phyloP scores from a whole-genome alignment of 2,888 invertebrate species.

The Lepidocyrtoides sp. region DNA sequence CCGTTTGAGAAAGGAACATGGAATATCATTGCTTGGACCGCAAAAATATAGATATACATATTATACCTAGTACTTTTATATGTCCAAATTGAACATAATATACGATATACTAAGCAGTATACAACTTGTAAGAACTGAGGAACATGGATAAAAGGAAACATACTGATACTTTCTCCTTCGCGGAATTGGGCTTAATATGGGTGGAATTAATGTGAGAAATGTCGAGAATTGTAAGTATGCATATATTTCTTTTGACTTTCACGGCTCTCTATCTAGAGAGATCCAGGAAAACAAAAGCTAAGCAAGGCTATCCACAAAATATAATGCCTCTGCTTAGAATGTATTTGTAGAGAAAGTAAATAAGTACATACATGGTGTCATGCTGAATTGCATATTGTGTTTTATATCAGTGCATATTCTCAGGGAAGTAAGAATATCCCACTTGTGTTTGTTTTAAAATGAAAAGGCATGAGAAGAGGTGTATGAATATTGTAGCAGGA shows the following conservation, averaged over 20 bases:
- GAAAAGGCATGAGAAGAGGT: neutral
- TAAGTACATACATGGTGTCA: conserved; percentile 30
- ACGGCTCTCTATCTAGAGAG: conserved; percentile 31
- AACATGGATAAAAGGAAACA: neutral
- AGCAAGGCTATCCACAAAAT: neutral
- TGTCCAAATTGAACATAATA: neutral
- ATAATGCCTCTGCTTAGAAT: neutral
- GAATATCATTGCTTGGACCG: too few relatives aligned
- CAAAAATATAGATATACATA: too few relatives aligned
- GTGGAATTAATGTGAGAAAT: neutral
- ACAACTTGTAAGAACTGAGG: neutral
- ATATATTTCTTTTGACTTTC: conserved; percentile 35
- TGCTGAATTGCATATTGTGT: neutral
- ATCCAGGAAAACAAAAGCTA: conserved; percentile 3
- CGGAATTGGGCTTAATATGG: neutral
- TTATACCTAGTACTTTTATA: neutral
- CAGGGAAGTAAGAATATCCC: neutral
- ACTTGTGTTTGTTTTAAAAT: conserved; percentile 22
- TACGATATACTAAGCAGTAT: neutral
- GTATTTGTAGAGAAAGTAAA: neutral
- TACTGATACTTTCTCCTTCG: neutral
- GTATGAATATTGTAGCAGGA: conserved; percentile 37
- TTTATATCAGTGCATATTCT: neutral
- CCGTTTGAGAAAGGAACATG: too few relatives aligned
- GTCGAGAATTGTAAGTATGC: neutral